Evolutionary conservation across 2,797 vertebrate genomes (phyloP).

Genomic region (Gambusia yucatana): DNA sequence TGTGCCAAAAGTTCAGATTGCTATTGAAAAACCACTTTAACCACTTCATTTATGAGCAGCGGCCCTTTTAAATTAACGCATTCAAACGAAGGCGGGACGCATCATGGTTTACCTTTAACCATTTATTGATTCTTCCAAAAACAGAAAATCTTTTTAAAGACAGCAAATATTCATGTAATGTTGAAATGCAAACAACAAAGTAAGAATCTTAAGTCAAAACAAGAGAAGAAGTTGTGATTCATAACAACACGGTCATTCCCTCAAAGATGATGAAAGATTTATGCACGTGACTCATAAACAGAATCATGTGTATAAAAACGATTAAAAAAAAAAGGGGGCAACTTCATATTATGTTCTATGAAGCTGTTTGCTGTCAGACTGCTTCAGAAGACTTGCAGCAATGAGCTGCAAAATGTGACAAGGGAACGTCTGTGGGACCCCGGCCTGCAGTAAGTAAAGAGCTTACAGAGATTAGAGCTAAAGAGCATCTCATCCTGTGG

Average conservation of each 20-base stretch:
- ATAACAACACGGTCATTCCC: background rate
- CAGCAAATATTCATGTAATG: background rate
- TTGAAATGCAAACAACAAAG: background rate
- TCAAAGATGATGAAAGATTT: background rate
- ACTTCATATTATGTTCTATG: background rate
- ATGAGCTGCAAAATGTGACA: constrained; percentile 19
- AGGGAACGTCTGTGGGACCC: constrained; percentile 64
- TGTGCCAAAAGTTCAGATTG: background rate
- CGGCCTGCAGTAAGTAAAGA: constrained; percentile 61
- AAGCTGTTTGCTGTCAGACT: constrained; percentile 10
- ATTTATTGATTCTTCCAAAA: background rate
- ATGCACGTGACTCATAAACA: background rate
- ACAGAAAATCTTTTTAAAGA: background rate
- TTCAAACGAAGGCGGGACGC: background rate
- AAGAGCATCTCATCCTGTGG: constrained; percentile 71
- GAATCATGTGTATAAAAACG: background rate
- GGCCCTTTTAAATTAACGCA: background rate
- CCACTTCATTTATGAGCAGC: background rate
- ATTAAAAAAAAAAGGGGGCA: background rate
- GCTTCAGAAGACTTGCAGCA: constrained; percentile 16
- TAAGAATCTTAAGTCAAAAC: background rate
- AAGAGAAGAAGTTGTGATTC: background rate
- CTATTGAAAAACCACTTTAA: background rate
- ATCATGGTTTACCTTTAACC: background rate
- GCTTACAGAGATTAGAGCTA: constrained; percentile 76